Base-by-base conservation (phyloP, 2,797 vertebrate species). In the Silurus aristotelis region DNA sequence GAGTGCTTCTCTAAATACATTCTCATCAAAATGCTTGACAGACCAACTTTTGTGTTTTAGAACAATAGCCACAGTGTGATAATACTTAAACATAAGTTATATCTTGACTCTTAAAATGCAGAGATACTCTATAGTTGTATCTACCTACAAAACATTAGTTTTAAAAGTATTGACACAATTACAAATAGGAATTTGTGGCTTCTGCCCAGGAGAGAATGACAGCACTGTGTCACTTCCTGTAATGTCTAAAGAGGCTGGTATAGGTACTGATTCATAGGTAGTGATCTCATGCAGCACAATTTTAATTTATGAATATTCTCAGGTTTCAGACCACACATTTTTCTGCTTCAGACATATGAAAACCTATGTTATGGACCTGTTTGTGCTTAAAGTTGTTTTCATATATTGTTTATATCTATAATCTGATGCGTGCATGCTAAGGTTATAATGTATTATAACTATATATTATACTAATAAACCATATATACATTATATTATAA, bases 51-150 rank as follows among this genome's bases (percentile, higher is more conserved):
- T 76, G 52, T 63, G 60, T 46, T 63, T 79, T 63, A 38, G 77
- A 61, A 80, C 77, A 48, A 64, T 80, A 80, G 15, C 22, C 60
- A 38, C 60, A 78, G 58, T 56, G 56, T 25, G 52, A 56, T 58
- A 20, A 58, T 60, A 0, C 55, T 46, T 86, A 60, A 77, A 77
- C 56, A 6, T 46, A n/a, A 78, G 38, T 70, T 27, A 82, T 55
- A 27, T 55, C 82, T 67, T 31, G 52, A 76, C 8, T n/a, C 25
- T 14, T 43, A 61, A 78, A 6, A 60, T 46, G 56, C 31, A 61
- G 19, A n/a, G 5, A 61, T 19, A 15, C 7, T 46, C 9, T 78
- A 38, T 20, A n/a, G 76, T 61, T 78, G 38, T 3, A 8, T 14
- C 46, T 8, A 61, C 43, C 17, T n/a, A n/a, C 4, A 19, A 31